Base-by-base conservation (phyloP, 2,888 invertebrate species). In the Hanleya hanleyi region DNA sequence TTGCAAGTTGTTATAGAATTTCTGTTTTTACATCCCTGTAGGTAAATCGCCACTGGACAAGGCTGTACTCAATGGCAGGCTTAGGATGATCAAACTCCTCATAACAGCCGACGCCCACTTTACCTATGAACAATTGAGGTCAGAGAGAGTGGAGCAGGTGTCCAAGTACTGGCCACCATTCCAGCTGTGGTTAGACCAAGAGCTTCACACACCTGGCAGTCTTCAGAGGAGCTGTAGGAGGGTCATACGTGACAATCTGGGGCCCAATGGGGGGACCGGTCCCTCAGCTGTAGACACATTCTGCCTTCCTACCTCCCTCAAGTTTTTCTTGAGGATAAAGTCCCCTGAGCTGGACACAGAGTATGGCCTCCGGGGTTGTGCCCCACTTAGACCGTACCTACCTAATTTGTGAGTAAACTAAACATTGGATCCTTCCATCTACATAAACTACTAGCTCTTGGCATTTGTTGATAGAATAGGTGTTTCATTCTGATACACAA, bases 11-110 rank as follows among this genome's bases (percentile, higher is more conserved):
- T n/a, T n/a, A n/a, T n/a, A n/a, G n/a, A n/a, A n/a, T n/a, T n/a
- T n/a, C n/a, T n/a, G n/a, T n/a, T n/a, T n/a, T n/a, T n/a, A n/a
- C n/a, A n/a, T n/a, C n/a, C 22, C 66, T 65, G 0, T 9, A 67
- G 67, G 81, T 38, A 57, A 49, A 26, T 76, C 78, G 0, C 70
- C 81, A 15, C 61, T 82, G 15, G 73, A 78, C 9, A 78, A 75
- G 57, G 77, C 81, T 29, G 64, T 80, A 22, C 73, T 62, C n/a
- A 72, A 68, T 36, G 76, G 74, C 57, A 73, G 77, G 26, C 61
- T 82, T 1, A 66, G 73, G 12, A 61, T 77, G n/a, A 70, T 82
- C 9, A 76, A 78, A 67, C 50, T 77, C 9, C 66, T 82, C 18
- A 67, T 82, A 35, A 33, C 67, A 26, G 50, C 75, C 15, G 82